Evolutionary conservation across 2,797 vertebrate species (phyloP), one percentile per base, ranked within the genome.

Genomic region (Myotis planiceps): DNA sequence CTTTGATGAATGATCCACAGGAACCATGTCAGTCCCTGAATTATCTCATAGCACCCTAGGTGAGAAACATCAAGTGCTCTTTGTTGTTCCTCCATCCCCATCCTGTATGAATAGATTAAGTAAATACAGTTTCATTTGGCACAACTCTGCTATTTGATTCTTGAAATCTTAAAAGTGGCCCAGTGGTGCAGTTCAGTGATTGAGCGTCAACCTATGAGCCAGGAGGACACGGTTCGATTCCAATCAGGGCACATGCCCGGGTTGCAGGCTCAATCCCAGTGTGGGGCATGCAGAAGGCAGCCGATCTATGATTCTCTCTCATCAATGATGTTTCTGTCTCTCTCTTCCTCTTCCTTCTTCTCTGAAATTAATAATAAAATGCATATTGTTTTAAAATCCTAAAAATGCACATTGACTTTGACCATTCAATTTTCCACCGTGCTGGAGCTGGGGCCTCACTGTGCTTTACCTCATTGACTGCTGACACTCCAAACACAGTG

Each of bases 381-480:
- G 14, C 45, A 12, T 18, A 12, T 58, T 5, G 29, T 88, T 92
- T 92, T 93, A 78, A 88, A 37, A 93, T 92, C 88, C 94, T 96
- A 97, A 96, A 97, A 95, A 94, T 58, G 66, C 55, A 66, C 27
- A 63, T 65, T 93, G 34, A 78, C 92, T 97, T 96, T 96, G 94
- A 95, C 96, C 49, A 53, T 97, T 96, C 96, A 93, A 60, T 96
- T 90, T 92, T 94, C 94, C 93, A 96, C 12, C 9, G 74, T 63
- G 81, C 87, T 82, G 84, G 81, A 63, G 27, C 92, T 37, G 71
- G 95, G 96, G 88, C 94, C 85, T 90, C 94, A 9, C 88, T 90
- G 76, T 47, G 58, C 75, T 91, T 96, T 78, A 86, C 51, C 74
- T 94, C 49, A 4, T 16, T 49, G 87, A 65, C 75, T 63, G 58